phyloP scores from a whole-genome alignment of 2,888 invertebrate genomes.

The Nomada hirtipes region DNA sequence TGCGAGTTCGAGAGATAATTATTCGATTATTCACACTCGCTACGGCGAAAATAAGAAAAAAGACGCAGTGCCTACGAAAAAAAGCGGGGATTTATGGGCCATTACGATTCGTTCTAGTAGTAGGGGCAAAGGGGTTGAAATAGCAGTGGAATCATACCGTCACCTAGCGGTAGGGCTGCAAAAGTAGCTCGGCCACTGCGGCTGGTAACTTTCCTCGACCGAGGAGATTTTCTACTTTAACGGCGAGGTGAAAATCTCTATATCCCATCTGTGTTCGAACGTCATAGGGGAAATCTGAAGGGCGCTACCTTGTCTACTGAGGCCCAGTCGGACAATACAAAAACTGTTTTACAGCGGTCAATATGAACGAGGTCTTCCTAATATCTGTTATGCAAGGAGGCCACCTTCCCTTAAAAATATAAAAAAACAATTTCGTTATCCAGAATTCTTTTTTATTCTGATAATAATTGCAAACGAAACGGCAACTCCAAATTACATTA shows the following conservation, averaged over 20 bases:
- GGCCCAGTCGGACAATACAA: accelerated
- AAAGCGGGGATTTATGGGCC: conserved; percentile 75
- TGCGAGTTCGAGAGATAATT: conserved; percentile 76
- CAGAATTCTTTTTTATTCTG: not conserved
- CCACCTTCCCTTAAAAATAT: not conserved
- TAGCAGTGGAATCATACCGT: not conserved
- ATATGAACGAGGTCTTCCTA: not conserved
- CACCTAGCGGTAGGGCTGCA: conserved; percentile 14
- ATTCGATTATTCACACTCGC: conserved; percentile 80
- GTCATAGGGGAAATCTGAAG: not conserved
- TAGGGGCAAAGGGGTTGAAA: conserved; percentile 51
- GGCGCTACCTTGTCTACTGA: not conserved
- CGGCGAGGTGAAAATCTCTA: too few relatives aligned
- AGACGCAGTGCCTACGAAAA: conserved; percentile 53
- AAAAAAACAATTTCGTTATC: not conserved
- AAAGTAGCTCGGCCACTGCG: not conserved
- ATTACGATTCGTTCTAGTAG: conserved; percentile 77
- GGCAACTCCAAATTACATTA: too few relatives aligned
- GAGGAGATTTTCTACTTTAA: not conserved
- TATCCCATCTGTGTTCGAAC: too few relatives aligned
- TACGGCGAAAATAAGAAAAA: conserved; percentile 71
- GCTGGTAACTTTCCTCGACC: not conserved
- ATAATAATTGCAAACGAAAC: too few relatives aligned
- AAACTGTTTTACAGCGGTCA: not conserved
- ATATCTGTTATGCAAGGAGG: not conserved